phyloP scores from a whole-genome alignment of 2,888 invertebrate species.

The Caprella mutica region DNA sequence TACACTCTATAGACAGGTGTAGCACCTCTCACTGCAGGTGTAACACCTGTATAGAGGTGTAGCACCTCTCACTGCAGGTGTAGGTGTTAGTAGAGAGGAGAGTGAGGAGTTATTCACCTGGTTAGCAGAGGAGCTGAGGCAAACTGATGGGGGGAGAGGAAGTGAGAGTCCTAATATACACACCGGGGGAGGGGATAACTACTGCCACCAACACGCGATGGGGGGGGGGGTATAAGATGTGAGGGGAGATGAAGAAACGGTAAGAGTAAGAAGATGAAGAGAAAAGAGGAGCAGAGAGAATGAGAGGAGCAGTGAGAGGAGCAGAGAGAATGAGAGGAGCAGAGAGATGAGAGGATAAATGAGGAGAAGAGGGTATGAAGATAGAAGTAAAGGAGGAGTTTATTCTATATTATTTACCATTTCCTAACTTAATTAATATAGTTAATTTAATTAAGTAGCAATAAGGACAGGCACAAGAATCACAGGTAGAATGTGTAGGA shows the following conservation, averaged over 20 bases:
- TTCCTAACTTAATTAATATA: no score
- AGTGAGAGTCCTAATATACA: neutral
- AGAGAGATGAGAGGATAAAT: conserved; percentile 10
- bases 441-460: no score
- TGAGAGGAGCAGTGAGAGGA: conserved; percentile 7
- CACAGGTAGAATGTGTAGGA: no score
- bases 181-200: conserved; percentile 8
- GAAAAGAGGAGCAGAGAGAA: neutral
- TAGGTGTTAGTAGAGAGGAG: neutral
- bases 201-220: conserved; percentile 2
- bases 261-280: conserved; percentile 4
- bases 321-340: conserved; percentile 9
- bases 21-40: no score
- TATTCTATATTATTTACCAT: no score
- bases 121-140: neutral
- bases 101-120: conserved; percentile 1
- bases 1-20: no score
- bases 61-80: neutral
- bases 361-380: conserved; percentile 8
- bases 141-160: conserved; percentile 13
- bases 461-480: no score
- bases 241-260: conserved; percentile 6
- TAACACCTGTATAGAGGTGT: neutral
- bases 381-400: conserved; percentile 12
- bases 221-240: conserved; percentile 2